A percentile compares a stretch with the other conserved stretches of the same genome.
These are phyloP conservation scores for Megalurothrips usitatus DNA, from an alignment of 2,888 invertebrate genomes.

Conservation along the genomic window DNA sequence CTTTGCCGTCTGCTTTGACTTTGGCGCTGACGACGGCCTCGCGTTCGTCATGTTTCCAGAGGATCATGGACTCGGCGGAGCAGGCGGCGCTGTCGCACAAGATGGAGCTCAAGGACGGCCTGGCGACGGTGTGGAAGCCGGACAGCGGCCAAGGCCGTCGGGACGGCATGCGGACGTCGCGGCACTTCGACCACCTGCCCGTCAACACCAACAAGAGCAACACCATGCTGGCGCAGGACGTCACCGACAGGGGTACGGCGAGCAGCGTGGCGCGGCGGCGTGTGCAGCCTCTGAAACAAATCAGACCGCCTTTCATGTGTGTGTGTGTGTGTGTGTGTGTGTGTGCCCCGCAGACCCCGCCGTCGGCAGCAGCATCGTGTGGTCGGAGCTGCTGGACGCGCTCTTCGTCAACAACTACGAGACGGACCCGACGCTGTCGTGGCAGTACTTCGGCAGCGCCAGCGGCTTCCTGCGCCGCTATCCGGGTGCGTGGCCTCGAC, in stretches of 20 bases:
- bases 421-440: conserved; percentile 81
- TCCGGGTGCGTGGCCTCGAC: conserved; percentile 62
- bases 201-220: conserved; percentile 82
- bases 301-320: not conserved
- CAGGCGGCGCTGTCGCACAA: conserved; percentile 68
- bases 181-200: conserved; percentile 80
- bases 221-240: conserved; percentile 70
- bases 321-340: conserved; percentile 30
- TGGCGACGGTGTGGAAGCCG: conserved; percentile 24
- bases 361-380: conserved; percentile 87
- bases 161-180: conserved; percentile 3
- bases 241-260: conserved; percentile 38
- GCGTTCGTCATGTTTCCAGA: conserved; percentile 51
- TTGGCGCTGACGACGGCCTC: not conserved
- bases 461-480: conserved; percentile 96
- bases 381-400: conserved; percentile 90
- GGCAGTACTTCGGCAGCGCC: conserved; percentile 98
- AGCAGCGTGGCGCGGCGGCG: not conserved
- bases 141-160: not conserved
- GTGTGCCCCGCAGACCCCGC: conserved; percentile 60
- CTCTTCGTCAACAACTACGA: conserved; percentile 84
- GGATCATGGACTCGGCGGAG: conserved; percentile 88
- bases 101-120: conserved; percentile 30
- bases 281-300: not conserved
- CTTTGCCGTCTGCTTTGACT: not conserved